phyloP scores from a whole-genome alignment of 2,888 invertebrate species.

The Philonicus albiceps region DNA sequence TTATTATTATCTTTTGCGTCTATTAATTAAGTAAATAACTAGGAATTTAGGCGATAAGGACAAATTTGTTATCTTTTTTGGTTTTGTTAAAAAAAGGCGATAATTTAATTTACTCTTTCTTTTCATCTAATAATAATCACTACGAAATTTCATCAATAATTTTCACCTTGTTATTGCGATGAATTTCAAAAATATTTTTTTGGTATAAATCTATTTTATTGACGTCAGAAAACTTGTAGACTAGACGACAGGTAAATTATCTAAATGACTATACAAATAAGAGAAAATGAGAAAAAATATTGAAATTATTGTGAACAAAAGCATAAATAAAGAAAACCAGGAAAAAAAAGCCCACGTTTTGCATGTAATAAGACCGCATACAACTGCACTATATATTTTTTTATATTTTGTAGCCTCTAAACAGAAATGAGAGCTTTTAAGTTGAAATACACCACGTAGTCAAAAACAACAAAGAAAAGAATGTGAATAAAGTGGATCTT shows the following conservation, averaged over 20 bases:
- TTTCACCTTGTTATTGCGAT: background rate
- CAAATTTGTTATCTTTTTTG: too few species aligned
- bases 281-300: background rate
- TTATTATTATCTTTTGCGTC: too few species aligned
- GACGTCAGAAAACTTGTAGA: background rate
- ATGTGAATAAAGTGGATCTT: background rate
- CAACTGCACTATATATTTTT: background rate
- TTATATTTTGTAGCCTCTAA: background rate
- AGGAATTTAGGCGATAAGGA: too few species aligned
- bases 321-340: background rate
- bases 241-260: background rate
- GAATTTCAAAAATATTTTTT: background rate
- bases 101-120: too few species aligned
- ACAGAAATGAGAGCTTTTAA: background rate
- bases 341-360: background rate
- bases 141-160: background rate
- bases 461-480: background rate
- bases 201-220: background rate
- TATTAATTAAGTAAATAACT: too few species aligned
- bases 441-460: background rate
- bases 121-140: background rate
- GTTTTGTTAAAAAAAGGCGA: too few species aligned
- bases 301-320: background rate
- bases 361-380: background rate
- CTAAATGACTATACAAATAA: background rate